These are phyloP conservation scores for Monoplex corrugatus DNA, from an alignment of 2,888 invertebrate genomes.

Conservation along the genomic window DNA sequence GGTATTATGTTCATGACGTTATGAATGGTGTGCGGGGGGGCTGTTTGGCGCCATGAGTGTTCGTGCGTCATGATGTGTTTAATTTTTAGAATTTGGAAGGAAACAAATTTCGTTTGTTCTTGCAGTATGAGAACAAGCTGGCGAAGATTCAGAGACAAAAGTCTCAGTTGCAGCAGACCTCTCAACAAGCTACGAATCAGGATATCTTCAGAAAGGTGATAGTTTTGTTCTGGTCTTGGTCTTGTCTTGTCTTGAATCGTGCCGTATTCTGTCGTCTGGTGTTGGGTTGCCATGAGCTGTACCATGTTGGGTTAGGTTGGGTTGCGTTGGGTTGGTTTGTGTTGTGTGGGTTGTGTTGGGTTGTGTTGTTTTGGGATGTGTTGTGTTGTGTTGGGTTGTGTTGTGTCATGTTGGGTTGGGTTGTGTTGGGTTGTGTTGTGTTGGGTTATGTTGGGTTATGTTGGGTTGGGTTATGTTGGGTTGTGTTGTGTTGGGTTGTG, in stretches of 20 bases:
- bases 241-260: background rate
- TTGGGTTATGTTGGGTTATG: background rate
- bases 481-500: background rate
- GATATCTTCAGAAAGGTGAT: slow-evolving; percentile 54
- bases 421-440: background rate
- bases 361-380: background rate
- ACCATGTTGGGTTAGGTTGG: too few relatives aligned
- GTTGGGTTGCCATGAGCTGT: background rate
- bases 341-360: background rate
- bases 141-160: slow-evolving; percentile 45
- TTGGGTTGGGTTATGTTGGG: background rate
- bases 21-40: background rate
- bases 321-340: too few relatives aligned
- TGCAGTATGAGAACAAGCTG: slow-evolving; percentile 54
- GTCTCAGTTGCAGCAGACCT: slow-evolving; percentile 40
- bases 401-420: background rate
- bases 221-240: too few relatives aligned
- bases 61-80: too few relatives aligned
- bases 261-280: too few relatives aligned
- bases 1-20: too few relatives aligned
- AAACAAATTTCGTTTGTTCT: background rate
- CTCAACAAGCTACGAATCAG: slow-evolving; percentile 34
- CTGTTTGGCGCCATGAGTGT: too few relatives aligned
- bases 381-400: background rate
- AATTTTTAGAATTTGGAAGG: too few relatives aligned